Percentiles rank a stretch among this genome's conserved stretches.
These are phyloP conservation scores for Telenomus remus DNA, from an alignment of 1,140 invertebrate species.

Conservation along the genomic window DNA sequence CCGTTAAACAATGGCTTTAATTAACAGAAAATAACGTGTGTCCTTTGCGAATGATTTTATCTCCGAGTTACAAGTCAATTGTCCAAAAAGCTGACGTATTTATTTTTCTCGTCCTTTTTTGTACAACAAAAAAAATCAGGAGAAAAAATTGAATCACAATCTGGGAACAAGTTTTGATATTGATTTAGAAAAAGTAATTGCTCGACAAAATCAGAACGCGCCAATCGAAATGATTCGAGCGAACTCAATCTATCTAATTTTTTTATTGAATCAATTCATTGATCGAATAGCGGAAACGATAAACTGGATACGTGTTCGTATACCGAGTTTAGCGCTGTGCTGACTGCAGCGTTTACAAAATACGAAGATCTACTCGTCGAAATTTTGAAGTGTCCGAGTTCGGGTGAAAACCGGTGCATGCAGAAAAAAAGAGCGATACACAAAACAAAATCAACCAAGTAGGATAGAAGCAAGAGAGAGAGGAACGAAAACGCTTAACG, in stretches of 20 bases:
- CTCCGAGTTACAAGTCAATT: slow-evolving; percentile 1
- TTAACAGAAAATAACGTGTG: background rate
- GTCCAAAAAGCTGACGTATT: background rate
- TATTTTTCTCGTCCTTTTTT: no score
- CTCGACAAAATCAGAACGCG: background rate
- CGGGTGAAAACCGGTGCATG: slow-evolving; percentile 24
- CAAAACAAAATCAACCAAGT: background rate
- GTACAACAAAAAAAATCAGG: no score
- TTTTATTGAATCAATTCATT: slow-evolving; percentile 3
- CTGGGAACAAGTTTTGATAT: no score
- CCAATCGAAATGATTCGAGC: no score
- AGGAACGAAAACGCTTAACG: slow-evolving; percentile 21
- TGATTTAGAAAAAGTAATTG: no score
- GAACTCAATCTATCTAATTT: background rate
- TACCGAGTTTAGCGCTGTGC: no score
- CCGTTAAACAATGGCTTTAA: no score
- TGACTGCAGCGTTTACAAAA: no score
- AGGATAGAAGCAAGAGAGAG: slow-evolving; percentile 2
- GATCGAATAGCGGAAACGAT: background rate
- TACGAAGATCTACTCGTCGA: slow-evolving; percentile 32
- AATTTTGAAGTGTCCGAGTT: slow-evolving; percentile 10
- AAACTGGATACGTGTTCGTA: background rate
- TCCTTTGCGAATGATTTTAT: background rate
- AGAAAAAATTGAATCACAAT: background rate
- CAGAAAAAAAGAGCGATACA: slow-evolving; percentile 3